Evolutionary conservation across 2,113 vertebrate genomes (phyloP).

Genomic region (Potamarius usumacintae): DNA sequence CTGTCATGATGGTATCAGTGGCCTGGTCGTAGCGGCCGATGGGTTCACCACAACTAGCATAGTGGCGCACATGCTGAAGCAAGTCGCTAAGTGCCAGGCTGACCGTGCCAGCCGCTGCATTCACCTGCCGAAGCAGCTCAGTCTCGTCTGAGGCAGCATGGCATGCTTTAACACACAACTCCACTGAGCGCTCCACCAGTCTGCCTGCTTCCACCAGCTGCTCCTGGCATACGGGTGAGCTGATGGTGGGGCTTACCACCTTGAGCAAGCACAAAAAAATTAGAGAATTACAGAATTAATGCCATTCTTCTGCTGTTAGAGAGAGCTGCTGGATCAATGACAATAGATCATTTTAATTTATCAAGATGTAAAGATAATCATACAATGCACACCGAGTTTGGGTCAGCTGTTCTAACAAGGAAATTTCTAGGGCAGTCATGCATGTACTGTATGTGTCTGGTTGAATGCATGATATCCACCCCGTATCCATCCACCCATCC

Average conservation of each 20-base stretch:
- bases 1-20: slow-evolving; percentile 98
- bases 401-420: not conserved
- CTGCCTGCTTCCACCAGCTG: slow-evolving; percentile 96
- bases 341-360: not conserved
- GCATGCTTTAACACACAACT: slow-evolving; percentile 91
- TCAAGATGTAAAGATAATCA: not conserved
- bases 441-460: not conserved
- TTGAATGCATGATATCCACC: not conserved
- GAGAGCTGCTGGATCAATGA: not conserved
- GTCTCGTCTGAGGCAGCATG: slow-evolving; percentile 85
- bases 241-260: slow-evolving; percentile 98
- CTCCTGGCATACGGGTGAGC: slow-evolving; percentile 96
- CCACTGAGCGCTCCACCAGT: slow-evolving; percentile 94
- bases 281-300: not conserved
- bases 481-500: not conserved
- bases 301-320: slow-evolving; percentile 3
- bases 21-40: slow-evolving; percentile 98
- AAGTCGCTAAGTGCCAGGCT: slow-evolving; percentile 93
- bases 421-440: not conserved
- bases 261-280: slow-evolving; percentile 48
- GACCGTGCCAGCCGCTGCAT: slow-evolving; percentile 84
- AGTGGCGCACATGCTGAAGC: slow-evolving; percentile 94
- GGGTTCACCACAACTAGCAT: slow-evolving; percentile 92
- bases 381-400: not conserved
- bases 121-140: slow-evolving; percentile 91